Base-by-base conservation (phyloP, 2,888 invertebrate genomes). In the Labia minor region DNA sequence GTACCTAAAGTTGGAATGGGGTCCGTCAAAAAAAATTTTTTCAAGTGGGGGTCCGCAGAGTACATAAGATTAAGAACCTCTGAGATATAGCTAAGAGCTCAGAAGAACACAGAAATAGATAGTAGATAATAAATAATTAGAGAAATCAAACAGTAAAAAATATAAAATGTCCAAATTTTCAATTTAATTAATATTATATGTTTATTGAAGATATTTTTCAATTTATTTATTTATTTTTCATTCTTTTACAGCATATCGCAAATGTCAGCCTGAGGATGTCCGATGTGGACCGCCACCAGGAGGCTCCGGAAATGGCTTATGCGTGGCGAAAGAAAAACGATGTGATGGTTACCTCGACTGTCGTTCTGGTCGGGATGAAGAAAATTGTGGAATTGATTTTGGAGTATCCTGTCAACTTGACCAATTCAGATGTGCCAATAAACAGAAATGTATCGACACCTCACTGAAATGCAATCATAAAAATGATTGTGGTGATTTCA, bases 271-370 rank as follows among this genome's bases (percentile, higher is more conserved):
- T 14, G 90, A 89, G 71, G 95, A 95, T 79, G 92, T 95, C 80
- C 88, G 87, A 75, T 96, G 96, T 78, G 75, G 76, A 18, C 77
- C 77, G 64, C 21, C 82, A 83, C 71, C 80, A 81, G 72, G 88
- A 86, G 72, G 80, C 80, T 6, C 26, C 4, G 73, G 67, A 74
- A 73, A 71, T 81, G 90, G 89, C 19, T 89, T 91, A 19, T 95
- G 95, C 78, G 86, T 95, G 76, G 89, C 92, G 64, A 88, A 88
- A 77, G 87, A 89, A 72, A 94, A 93, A 77, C 88, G 86, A 75
- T 96, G 96, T 79, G 93, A 96, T 76, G 95, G 96, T 74, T 87
- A 87, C 74, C 88, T 86, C 75, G 95, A 95, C 78, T 96, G 96
- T 77, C 84, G 93, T 68, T 88, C 87, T 69, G 87, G 87, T 33